Evolutionary conservation across 2,113 vertebrate species (phyloP), one percentile per base, ranked within the genome.

Genomic region (Poeciliopsis occidentalis): DNA sequence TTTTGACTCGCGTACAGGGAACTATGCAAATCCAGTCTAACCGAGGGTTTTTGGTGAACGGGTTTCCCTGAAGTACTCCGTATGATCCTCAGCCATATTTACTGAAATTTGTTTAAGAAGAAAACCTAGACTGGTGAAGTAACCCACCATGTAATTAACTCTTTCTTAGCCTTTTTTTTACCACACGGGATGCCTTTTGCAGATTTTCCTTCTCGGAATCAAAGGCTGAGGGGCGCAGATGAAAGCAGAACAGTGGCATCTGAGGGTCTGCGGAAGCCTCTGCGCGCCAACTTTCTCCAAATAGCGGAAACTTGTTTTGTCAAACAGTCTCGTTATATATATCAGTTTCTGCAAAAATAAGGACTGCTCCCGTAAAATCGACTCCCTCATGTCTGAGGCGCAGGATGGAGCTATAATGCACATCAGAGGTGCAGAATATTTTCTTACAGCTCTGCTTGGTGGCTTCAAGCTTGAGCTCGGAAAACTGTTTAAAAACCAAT

Each of bases 41-140:
- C 8, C 27, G 60, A 72, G 31, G 69, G 69, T 64, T 5, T 19
- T 64, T 41, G 26, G n/a, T 0, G 34, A 47, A 79, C 8, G 84
- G 89, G 85, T 84, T 92, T 91, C 85, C 89, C 88, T 85, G 69
- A 90, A 91, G 73, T 76, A 87, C 51, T 57, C 51, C 60, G 31
- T 60, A 24, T 73, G 75, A 47, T 60, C 30, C 54, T 84, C 82
- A 78, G 76, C 78, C 60, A 60, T 71, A 34, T 86, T 91, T 92
- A 75, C 80, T 69, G 82, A 62, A 90, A 91, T 76, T 79, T 51
- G 71, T 75, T 87, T 80, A 27, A 26, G 24, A 91, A 89, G 39
- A 64, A 69, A 82, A 71, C 65, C 67, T 63, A 88, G 86, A 86
- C 89, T 67, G 67, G 76, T 84, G 81, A 92, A 90, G 73, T 92